phyloP scores from a whole-genome alignment of 2,113 vertebrate genomes.

The Probosciger aterrimus region DNA sequence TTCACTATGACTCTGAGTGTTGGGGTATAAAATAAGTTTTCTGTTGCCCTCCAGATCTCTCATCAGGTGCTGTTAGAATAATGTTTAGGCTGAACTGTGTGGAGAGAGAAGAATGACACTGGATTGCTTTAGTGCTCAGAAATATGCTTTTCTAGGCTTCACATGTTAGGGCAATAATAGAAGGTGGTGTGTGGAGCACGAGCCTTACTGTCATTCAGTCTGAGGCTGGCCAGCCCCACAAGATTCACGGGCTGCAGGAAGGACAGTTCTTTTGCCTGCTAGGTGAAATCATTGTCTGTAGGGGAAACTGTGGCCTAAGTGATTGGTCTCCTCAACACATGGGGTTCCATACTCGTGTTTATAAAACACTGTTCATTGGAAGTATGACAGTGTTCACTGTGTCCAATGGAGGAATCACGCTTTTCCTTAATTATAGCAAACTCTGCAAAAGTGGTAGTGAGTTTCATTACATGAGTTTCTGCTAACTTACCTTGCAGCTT shows the following conservation, averaged over 20 bases:
- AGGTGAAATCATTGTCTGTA: background rate
- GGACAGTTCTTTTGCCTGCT: background rate
- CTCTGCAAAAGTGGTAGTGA: accelerated
- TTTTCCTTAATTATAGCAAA: background rate
- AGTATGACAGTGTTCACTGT: background rate
- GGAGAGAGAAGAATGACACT: background rate
- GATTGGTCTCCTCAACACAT: background rate
- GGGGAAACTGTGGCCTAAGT: background rate
- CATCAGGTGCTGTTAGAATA: background rate
- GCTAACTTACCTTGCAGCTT: background rate
- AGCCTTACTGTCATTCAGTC: background rate
- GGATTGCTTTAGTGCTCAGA: background rate
- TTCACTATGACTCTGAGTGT: background rate
- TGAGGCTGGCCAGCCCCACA: background rate
- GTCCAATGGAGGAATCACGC: background rate
- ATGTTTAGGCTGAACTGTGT: background rate
- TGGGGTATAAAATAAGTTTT: background rate
- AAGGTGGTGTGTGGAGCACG: background rate
- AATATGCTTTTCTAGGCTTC: background rate
- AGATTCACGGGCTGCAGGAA: background rate
- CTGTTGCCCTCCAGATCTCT: background rate
- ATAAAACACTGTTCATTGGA: background rate
- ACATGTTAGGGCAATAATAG: accelerated
- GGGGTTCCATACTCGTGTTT: background rate
- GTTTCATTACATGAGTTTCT: background rate